phyloP scores from a whole-genome alignment of 2,797 vertebrate species.

The Sylvilagus floridanus region DNA sequence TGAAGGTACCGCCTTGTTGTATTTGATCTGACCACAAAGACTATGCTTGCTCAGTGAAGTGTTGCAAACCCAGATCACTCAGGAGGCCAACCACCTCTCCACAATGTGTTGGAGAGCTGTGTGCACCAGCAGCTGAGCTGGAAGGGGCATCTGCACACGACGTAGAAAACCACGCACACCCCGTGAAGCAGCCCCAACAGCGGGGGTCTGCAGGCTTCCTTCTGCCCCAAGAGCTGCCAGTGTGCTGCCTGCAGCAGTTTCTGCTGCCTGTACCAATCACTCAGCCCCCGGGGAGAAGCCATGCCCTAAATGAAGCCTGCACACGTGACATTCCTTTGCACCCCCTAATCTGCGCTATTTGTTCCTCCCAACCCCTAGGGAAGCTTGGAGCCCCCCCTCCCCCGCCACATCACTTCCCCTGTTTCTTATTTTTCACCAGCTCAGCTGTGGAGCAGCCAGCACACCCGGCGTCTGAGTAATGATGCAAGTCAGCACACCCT shows the following conservation, averaged over 20 bases:
- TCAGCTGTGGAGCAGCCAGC: background rate
- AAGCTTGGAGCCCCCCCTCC: background rate
- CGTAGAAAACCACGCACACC: background rate
- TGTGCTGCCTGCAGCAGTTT: background rate
- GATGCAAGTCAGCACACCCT: background rate
- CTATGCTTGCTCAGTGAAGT: background rate
- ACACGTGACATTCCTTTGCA: background rate
- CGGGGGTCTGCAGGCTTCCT: background rate
- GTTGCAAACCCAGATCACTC: background rate
- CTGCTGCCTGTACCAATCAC: background rate
- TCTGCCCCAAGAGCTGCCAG: background rate
- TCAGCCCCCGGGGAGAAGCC: background rate
- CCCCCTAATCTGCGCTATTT: background rate
- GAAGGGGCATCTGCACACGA: background rate
- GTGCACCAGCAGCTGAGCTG: background rate
- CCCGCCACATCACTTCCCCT: background rate
- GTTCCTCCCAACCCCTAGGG: background rate
- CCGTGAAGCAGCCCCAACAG: background rate
- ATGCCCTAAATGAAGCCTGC: background rate
- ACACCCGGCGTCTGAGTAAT: background rate
- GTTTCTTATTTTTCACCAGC: background rate
- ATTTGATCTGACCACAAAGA: background rate
- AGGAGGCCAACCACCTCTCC: background rate
- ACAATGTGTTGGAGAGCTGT: background rate
- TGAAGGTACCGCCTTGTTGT: background rate